These are phyloP conservation scores for Ceyx melanurus DNA, from an alignment of 2,113 vertebrate genomes.

Conservation along the genomic window DNA sequence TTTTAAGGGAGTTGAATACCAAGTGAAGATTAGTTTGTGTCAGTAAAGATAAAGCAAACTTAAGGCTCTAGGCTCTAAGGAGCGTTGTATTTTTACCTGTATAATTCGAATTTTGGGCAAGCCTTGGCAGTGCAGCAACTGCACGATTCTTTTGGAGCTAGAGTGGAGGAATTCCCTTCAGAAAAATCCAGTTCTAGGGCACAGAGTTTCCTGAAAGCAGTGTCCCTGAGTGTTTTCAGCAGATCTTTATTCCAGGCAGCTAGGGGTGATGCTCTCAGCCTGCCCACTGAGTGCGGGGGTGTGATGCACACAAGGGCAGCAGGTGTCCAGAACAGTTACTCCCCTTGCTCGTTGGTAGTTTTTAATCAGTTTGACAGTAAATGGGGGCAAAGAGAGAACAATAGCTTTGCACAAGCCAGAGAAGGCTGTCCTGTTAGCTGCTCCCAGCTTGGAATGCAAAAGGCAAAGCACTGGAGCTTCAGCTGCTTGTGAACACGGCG, in stretches of 20 bases:
- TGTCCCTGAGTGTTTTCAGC: not conserved
- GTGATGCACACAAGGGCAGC: too few species aligned
- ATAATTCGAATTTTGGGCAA: not conserved
- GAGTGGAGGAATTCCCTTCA: not conserved
- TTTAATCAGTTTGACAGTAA: not conserved
- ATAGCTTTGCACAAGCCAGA: not conserved
- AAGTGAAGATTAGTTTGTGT: not conserved
- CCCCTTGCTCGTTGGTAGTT: not conserved
- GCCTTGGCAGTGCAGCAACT: not conserved
- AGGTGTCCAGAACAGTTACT: not conserved
- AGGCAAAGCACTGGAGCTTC: not conserved
- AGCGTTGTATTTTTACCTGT: not conserved
- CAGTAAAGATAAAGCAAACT: not conserved
- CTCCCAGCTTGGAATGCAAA: slow-evolving; percentile 39
- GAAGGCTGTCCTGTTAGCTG: slow-evolving; percentile 14
- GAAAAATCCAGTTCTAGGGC: not conserved
- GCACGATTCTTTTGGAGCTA: not conserved
- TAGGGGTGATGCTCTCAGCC: too few species aligned
- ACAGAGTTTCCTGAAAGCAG: not conserved
- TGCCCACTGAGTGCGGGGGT: too few species aligned
- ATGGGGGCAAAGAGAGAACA: not conserved
- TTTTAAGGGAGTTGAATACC: not conserved
- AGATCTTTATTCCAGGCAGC: not conserved
- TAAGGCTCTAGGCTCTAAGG: not conserved
- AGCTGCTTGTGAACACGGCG: too few species aligned